Conservation (phyloP, 2,888 invertebrate species). For the Ormyrus pomaceus region DNA sequence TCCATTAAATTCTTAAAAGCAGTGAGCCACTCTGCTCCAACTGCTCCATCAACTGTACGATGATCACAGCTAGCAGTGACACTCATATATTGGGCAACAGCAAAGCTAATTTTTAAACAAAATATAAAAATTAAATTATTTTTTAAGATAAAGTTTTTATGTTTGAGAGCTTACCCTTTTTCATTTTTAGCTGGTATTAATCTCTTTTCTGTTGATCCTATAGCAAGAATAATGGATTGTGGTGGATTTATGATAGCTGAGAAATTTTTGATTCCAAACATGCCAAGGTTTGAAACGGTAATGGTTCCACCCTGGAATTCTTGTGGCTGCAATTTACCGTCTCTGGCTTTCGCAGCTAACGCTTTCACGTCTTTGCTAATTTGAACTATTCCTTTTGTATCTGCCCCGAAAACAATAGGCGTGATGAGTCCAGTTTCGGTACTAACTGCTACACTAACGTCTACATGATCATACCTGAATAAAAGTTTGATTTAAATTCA, state of each 20-base stretch:
- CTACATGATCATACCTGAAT: conserved; percentile 90
- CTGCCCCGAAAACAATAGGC: conserved; percentile 95
- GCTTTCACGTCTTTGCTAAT: conserved; percentile 88
- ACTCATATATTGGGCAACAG: conserved; percentile 85
- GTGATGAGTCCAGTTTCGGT: conserved; percentile 97
- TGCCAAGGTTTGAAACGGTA: conserved; percentile 95
- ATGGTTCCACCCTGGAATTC: conserved; percentile 98
- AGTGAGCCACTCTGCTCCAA: conserved; percentile 96
- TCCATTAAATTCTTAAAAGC: conserved; percentile 93
- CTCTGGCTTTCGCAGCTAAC: conserved; percentile 91
- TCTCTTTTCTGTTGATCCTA: conserved; percentile 87
- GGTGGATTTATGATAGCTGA: conserved; percentile 97
- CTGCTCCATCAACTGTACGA: conserved; percentile 97
- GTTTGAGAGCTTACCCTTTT: conserved; percentile 82
- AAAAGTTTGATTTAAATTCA: conserved; percentile 18
- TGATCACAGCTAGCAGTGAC: conserved; percentile 98
- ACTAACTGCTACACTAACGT: conserved; percentile 97
- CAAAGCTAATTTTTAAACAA: conserved; percentile 78
- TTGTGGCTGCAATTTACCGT: conserved; percentile 91
- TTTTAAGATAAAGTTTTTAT: no score
- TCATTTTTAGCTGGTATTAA: conserved; percentile 85
- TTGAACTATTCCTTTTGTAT: conserved; percentile 90
- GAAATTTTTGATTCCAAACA: conserved; percentile 93
- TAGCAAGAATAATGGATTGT: conserved; percentile 94
- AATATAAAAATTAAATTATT: no score